phyloP scores from a whole-genome alignment of 2,797 vertebrate genomes.

The Neosalanx taihuensis region DNA sequence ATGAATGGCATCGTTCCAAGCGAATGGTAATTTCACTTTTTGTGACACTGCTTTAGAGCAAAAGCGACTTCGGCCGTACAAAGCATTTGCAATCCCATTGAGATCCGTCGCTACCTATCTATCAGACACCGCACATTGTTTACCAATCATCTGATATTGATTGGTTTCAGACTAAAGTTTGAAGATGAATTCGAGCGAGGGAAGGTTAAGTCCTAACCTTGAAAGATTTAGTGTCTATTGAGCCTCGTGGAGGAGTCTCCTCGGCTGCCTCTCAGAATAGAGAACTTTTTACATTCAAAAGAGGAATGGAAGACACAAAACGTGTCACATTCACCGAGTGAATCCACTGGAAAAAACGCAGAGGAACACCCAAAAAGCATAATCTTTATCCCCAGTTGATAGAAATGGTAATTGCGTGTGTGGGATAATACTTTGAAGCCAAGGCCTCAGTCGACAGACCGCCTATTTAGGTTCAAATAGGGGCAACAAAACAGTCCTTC shows the following conservation, averaged over 20 bases:
- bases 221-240: constrained; percentile 99
- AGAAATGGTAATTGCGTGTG: constrained; percentile 96
- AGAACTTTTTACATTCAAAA: constrained; percentile 94
- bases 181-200: constrained; percentile 94
- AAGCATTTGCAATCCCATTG: constrained; percentile 99
- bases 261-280: constrained; percentile 83
- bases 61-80: constrained; percentile 91
- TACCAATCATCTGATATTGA: constrained; percentile 99
- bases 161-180: constrained; percentile 98
- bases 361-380: constrained; percentile 99
- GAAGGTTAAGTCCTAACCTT: constrained; percentile 99
- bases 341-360: constrained; percentile 99
- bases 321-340: constrained; percentile 99
- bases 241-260: constrained; percentile 93
- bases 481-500: constrained; percentile 83
- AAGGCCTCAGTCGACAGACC: constrained; percentile 73
- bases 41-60: constrained; percentile 98
- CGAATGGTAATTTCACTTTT: constrained; percentile 99
- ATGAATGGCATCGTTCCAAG: constrained; percentile 99
- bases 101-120: constrained; percentile 96
- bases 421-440: constrained; percentile 85
- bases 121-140: constrained; percentile 99
- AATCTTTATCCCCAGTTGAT: constrained; percentile 94
- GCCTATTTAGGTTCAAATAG: constrained; percentile 83
- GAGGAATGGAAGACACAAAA: constrained; percentile 92